phyloP scores from a whole-genome alignment of 2,888 invertebrate species.

The Incurvaria masculella region DNA sequence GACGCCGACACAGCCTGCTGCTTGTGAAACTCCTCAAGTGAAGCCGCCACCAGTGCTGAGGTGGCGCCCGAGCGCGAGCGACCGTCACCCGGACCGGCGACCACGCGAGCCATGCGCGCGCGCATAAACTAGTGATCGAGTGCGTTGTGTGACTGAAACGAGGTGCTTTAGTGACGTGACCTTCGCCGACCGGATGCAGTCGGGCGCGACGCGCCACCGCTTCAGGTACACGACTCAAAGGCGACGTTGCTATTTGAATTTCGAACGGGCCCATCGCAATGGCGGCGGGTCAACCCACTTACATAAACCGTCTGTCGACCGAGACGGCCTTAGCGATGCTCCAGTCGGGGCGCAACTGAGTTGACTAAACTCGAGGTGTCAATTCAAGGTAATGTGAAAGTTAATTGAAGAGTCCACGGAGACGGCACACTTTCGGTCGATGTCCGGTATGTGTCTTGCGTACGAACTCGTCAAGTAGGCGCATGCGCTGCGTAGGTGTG shows the following conservation, averaged over 20 bases:
- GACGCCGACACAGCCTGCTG: neutral
- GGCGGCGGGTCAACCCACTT: neutral
- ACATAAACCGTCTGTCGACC: too few species aligned
- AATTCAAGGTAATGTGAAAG: conserved; percentile 55
- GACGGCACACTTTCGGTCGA: conserved; percentile 48
- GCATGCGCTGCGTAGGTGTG: conserved; percentile 40
- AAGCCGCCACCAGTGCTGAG: conserved; percentile 43
- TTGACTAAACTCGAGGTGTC: conserved; percentile 27
- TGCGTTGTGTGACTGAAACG: conserved; percentile 32
- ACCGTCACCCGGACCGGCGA: conserved; percentile 34
- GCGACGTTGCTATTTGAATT: too few species aligned
- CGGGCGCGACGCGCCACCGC: neutral
- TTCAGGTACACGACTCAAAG: too few species aligned
- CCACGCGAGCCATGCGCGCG: conserved; percentile 39
- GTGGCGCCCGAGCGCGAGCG: conserved; percentile 46
- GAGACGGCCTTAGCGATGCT: too few species aligned
- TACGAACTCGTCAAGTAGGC: conserved; percentile 45
- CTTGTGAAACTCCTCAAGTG: conserved; percentile 28
- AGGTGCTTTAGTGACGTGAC: neutral
- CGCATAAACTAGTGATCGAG: conserved; percentile 44
- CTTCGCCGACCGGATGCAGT: neutral
- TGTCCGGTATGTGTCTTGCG: conserved; percentile 44
- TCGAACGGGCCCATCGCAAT: too few species aligned
- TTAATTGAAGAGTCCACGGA: conserved; percentile 44
- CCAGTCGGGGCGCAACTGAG: too few species aligned